Evolutionary conservation across 2,113 vertebrate genomes (phyloP).

Genomic region (Dicaeum eximium): DNA sequence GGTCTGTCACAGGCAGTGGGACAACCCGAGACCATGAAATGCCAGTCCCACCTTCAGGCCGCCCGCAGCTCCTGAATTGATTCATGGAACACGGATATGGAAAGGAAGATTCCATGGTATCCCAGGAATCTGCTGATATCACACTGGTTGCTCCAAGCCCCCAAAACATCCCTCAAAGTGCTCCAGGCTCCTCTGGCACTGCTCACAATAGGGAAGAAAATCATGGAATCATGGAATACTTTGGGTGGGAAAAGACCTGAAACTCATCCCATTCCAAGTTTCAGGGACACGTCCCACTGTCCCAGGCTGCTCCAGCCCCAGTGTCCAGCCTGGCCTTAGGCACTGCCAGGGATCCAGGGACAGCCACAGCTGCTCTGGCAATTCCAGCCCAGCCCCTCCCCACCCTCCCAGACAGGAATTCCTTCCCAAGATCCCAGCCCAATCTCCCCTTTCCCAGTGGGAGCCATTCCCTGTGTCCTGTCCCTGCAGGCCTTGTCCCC

Average conservation of each 20-base stretch:
- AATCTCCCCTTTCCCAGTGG: not conserved
- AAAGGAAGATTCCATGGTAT: not conserved
- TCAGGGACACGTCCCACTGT: too few relatives aligned
- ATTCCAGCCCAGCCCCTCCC: not conserved
- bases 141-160: fast-evolving
- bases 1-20: too few relatives aligned
- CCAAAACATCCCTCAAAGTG: not conserved
- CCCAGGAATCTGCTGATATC: not conserved
- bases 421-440: not conserved
- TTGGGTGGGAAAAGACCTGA: too few relatives aligned
- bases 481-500: not conserved
- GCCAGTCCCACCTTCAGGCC: not conserved
- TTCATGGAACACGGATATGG: fast-evolving
- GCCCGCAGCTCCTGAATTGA: not conserved
- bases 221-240: not conserved
- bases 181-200: not conserved
- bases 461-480: not conserved
- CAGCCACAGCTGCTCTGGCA: not conserved
- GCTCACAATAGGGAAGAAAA: not conserved
- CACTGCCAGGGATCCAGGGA: not conserved
- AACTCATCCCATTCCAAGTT: too few relatives aligned
- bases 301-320: not conserved
- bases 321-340: fast-evolving
- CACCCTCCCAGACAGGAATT: not conserved
- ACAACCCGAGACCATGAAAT: not conserved